These are phyloP conservation scores for Gallinago solitaria DNA, from an alignment of 2,797 vertebrate species.

Conservation along the genomic window DNA sequence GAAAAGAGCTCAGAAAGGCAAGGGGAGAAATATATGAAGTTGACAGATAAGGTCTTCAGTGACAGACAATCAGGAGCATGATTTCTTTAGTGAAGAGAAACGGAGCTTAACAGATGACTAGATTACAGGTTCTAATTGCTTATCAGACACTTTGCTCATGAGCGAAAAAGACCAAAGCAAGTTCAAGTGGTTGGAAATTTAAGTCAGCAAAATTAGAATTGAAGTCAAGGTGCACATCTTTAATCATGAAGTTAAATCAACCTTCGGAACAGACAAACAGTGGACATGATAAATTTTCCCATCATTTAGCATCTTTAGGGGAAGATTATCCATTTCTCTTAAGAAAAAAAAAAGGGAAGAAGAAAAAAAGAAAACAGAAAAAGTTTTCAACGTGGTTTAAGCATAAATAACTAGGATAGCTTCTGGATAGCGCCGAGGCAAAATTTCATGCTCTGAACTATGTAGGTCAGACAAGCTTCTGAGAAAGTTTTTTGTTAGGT, in stretches of 20 bases:
- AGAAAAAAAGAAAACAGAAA: too few species aligned
- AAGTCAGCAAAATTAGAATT: neutral
- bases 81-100: slow-evolving; percentile 1
- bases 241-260: slow-evolving; percentile 2
- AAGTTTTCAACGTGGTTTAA: neutral
- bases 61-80: neutral
- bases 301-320: neutral
- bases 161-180: neutral
- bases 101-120: neutral
- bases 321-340: neutral
- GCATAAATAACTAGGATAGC: neutral
- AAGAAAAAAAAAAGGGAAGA: neutral
- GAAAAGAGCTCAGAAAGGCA: neutral
- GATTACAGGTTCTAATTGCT: slow-evolving; percentile 31
- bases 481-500: neutral
- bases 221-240: neutral
- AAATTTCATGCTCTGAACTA: neutral
- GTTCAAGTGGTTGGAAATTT: neutral
- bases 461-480: neutral
- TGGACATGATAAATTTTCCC: neutral
- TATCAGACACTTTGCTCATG: neutral
- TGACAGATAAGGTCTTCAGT: neutral
- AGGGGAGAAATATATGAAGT: neutral
- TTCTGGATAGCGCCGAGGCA: neutral
- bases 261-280: neutral